Conservation (phyloP, 2,113 vertebrate species). For the Lagopus leucura region DNA sequence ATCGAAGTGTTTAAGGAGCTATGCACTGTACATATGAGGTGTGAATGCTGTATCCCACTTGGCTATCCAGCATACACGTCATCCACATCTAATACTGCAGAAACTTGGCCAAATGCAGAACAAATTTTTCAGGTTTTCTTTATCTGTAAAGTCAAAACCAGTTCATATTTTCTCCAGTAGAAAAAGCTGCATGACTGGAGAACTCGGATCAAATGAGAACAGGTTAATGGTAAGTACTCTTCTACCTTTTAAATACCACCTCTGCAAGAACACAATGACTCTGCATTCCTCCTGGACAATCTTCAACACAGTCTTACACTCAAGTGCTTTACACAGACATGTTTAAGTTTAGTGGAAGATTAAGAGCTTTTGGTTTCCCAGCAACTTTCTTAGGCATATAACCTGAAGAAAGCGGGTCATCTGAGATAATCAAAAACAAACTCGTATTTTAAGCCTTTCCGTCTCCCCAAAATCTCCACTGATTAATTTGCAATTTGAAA, state of each 20-base stretch:
- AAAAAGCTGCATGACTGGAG: not conserved
- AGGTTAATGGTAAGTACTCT: not conserved
- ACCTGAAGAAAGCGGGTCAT: not conserved
- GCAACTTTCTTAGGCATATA: not conserved
- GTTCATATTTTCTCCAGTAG: not conserved
- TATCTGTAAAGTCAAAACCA: not conserved
- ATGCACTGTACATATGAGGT: not conserved
- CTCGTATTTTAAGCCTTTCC: not conserved
- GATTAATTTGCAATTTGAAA: not conserved
- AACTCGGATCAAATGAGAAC: not conserved
- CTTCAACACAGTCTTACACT: not conserved
- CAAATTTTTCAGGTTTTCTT: not conserved
- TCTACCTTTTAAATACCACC: not conserved
- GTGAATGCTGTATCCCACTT: not conserved
- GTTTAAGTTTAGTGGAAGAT: not conserved
- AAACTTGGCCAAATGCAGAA: not conserved
- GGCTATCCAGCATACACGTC: not conserved
- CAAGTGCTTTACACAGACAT: not conserved
- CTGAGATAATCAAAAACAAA: not conserved
- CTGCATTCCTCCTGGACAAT: not conserved
- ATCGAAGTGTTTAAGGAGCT: not conserved
- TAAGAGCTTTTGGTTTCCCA: not conserved
- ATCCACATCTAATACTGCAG: not conserved
- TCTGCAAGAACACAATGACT: not conserved
- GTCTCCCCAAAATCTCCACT: fast-evolving